Evolutionary conservation across 2,113 vertebrate species (phyloP).

Genomic region (Leptocoma aspasia): DNA sequence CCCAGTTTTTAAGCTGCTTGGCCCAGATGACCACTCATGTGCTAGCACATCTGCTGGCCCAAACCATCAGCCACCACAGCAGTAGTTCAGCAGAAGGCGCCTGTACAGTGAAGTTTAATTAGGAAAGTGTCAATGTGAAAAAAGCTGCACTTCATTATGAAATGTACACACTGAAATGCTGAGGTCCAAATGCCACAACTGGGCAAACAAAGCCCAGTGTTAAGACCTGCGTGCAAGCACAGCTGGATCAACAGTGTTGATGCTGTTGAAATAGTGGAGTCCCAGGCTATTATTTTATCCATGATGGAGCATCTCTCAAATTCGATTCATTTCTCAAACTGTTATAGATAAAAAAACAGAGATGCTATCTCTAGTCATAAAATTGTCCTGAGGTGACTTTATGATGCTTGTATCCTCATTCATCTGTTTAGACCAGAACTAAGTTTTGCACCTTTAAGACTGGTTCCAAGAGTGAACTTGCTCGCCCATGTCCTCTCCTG

Average conservation of each 20-base stretch:
- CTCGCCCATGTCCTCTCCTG: no score
- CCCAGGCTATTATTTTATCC: background rate
- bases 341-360: fast-evolving
- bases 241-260: background rate
- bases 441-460: no score
- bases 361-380: background rate
- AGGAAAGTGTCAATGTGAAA: background rate
- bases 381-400: background rate
- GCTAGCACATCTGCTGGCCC: background rate
- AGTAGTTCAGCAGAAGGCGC: background rate
- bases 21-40: background rate
- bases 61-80: background rate
- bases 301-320: background rate
- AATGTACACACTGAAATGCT: background rate
- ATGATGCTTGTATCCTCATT: no score
- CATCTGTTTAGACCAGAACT: no score
- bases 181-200: background rate
- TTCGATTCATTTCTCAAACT: background rate
- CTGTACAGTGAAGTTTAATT: background rate
- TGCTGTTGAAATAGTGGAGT: background rate
- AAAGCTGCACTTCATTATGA: background rate
- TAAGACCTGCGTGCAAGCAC: background rate
- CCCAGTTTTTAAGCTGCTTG: background rate
- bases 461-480: no score
- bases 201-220: fast-evolving